phyloP scores from a whole-genome alignment of 2,113 vertebrate species.

The Chaetodon trifascialis region DNA sequence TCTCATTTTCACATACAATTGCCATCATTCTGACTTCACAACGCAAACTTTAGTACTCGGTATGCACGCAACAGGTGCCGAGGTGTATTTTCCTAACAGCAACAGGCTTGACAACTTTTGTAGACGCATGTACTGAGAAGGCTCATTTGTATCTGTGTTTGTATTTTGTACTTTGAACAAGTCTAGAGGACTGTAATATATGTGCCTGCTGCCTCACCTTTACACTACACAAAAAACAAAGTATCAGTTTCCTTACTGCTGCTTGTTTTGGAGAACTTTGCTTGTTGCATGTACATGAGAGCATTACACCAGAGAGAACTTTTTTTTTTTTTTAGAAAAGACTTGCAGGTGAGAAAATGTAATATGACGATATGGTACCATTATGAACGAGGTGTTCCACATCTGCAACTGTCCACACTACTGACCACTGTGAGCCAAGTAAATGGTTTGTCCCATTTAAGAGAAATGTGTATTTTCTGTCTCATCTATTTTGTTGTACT shows the following conservation, averaged over 20 bases:
- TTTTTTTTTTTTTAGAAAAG: background rate
- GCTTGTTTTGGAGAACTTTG: slow-evolving; percentile 2
- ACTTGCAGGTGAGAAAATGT: slow-evolving; percentile 4
- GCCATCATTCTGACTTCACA: too few relatives aligned
- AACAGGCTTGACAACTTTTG: too few relatives aligned
- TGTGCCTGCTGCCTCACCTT: background rate
- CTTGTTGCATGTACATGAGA: slow-evolving; percentile 19
- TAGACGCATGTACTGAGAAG: too few relatives aligned
- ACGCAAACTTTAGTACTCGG: too few relatives aligned
- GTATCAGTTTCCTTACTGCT: background rate
- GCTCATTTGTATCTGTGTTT: too few relatives aligned
- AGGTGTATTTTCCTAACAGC: too few relatives aligned
- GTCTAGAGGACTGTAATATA: too few relatives aligned
- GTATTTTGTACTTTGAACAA: too few relatives aligned
- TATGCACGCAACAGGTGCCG: too few relatives aligned
- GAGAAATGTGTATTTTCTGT: slow-evolving; percentile 24
- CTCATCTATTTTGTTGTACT: slow-evolving; percentile 3
- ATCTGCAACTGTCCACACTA: slow-evolving; percentile 44
- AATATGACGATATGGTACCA: slow-evolving; percentile 10
- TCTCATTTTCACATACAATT: too few relatives aligned
- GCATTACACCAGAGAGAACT: slow-evolving; percentile 24
- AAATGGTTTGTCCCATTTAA: slow-evolving; percentile 55
- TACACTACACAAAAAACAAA: background rate
- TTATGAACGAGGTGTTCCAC: slow-evolving; percentile 25
- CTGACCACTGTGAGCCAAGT: slow-evolving; percentile 61